Conservation (phyloP, 2,113 vertebrate genomes). For the Zeus faber region DNA sequence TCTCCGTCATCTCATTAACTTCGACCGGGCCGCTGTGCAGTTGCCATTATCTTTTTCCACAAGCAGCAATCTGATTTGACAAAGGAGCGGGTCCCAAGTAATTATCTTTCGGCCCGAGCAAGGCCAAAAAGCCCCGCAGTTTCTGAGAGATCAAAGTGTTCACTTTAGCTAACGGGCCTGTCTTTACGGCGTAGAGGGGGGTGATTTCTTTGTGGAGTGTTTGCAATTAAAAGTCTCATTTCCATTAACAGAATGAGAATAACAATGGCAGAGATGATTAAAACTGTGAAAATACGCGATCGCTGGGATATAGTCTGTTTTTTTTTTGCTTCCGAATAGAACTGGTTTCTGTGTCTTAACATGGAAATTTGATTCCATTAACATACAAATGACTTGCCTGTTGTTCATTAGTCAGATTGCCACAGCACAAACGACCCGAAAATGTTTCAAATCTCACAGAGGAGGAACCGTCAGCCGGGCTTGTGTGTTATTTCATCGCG, state of each 20-base stretch:
- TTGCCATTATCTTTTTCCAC: slow-evolving; percentile 56
- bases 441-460: slow-evolving; percentile 14
- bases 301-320: slow-evolving; percentile 43
- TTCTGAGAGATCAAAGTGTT: slow-evolving; percentile 38
- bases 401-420: slow-evolving; percentile 45
- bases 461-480: background rate
- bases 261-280: slow-evolving; percentile 59
- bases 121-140: slow-evolving; percentile 40
- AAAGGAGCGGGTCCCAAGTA: slow-evolving; percentile 15
- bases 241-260: slow-evolving; percentile 39
- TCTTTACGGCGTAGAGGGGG: no score
- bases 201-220: slow-evolving; percentile 14
- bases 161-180: slow-evolving; percentile 29
- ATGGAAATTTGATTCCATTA: slow-evolving; percentile 56
- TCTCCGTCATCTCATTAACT: slow-evolving; percentile 69
- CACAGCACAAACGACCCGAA: slow-evolving; percentile 32
- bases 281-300: slow-evolving; percentile 40
- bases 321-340: slow-evolving; percentile 23
- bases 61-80: slow-evolving; percentile 49
- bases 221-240: slow-evolving; percentile 69
- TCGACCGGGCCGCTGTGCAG: slow-evolving; percentile 17
- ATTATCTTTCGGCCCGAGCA: slow-evolving; percentile 67
- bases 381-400: slow-evolving; percentile 58
- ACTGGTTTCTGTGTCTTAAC: slow-evolving; percentile 36
- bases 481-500: slow-evolving; percentile 1